Percentiles rank a stretch among this genome's conserved stretches.
Evolutionary conservation across 2,113 vertebrate species (phyloP).

Genomic region (Pycnonotus jocosus): DNA sequence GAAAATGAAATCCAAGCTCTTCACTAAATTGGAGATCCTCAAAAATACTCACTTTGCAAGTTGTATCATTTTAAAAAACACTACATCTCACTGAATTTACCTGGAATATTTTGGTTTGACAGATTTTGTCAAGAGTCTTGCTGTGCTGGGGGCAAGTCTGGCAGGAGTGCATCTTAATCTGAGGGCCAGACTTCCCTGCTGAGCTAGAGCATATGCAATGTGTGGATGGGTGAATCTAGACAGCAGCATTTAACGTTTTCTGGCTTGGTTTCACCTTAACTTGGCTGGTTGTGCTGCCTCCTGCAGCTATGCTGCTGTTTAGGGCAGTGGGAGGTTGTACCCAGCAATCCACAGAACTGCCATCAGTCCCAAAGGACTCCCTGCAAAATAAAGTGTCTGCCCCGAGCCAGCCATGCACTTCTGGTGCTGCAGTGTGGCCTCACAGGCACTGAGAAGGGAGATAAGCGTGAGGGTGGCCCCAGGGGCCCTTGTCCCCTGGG

Average conservation of each 20-base stretch:
- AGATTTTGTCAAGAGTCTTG: neutral
- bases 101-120: neutral
- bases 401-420: neutral
- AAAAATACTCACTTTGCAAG: neutral
- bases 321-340: neutral
- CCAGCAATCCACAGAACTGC: neutral
- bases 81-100: neutral
- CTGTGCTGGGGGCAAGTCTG: neutral
- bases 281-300: neutral
- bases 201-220: neutral
- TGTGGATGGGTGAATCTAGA: neutral
- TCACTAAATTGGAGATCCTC: neutral
- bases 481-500: fast-evolving
- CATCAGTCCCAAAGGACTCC: neutral
- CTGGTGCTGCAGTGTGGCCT: fast-evolving
- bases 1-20: neutral
- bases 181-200: neutral
- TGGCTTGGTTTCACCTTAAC: neutral
- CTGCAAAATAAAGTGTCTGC: neutral
- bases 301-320: neutral
- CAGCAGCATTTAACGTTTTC: neutral
- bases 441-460: neutral
- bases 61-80: neutral
- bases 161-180: neutral
- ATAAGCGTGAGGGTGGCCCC: fast-evolving